These are phyloP conservation scores for Drosophila kambysellisi DNA, from an alignment of 2,888 invertebrate genomes.

Conservation along the genomic window DNA sequence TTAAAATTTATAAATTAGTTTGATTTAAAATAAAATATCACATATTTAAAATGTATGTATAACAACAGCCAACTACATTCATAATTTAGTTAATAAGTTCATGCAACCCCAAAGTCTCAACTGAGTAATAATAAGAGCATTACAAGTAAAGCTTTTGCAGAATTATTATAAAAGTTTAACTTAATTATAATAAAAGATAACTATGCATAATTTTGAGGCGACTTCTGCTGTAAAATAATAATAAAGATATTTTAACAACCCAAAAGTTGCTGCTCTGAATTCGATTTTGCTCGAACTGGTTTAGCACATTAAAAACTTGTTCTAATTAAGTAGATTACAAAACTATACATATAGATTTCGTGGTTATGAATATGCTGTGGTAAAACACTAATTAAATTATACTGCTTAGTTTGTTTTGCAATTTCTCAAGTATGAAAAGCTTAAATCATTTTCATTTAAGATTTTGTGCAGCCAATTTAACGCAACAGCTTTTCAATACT, in stretches of 20 bases:
- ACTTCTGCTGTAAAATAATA: neutral
- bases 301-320: neutral
- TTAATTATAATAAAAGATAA: neutral
- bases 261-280: too few species aligned
- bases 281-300: neutral
- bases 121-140: neutral
- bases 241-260: neutral
- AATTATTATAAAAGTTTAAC: neutral
- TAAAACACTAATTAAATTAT: conserved; percentile 11
- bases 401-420: neutral
- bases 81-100: neutral
- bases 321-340: neutral
- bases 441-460: conserved; percentile 12
- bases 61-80: neutral
- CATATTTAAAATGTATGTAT: neutral
- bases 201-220: neutral
- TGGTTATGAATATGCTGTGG: neutral
- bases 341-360: neutral
- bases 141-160: neutral
- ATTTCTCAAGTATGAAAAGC: neutral
- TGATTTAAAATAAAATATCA: neutral
- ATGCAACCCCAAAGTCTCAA: neutral
- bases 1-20: neutral
- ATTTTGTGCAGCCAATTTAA: conserved; percentile 18
- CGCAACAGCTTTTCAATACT: conserved; percentile 24